These are phyloP conservation scores for Drosophila meridiana DNA, from an alignment of 2,888 invertebrate genomes.

Conservation along the genomic window DNA sequence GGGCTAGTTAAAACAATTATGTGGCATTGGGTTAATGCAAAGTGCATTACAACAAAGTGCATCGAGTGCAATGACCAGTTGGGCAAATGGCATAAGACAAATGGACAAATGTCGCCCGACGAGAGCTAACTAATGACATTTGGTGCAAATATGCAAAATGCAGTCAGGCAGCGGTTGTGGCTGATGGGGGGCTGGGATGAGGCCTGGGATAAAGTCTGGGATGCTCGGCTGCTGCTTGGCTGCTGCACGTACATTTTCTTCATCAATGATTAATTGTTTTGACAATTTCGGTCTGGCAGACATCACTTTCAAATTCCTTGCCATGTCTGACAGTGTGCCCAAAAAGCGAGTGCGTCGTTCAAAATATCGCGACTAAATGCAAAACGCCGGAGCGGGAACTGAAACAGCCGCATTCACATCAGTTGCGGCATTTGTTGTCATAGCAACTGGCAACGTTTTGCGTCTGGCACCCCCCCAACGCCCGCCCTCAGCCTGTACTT, in stretches of 20 bases:
- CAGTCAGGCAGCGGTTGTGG: conserved; percentile 38
- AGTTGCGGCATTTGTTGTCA: conserved; percentile 44
- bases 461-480: background rate
- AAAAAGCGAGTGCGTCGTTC: conserved; percentile 39
- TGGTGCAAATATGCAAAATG: conserved; percentile 49
- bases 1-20: conserved; percentile 39
- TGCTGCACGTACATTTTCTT: conserved; percentile 72
- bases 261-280: conserved; percentile 81
- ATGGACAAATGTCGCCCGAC: conserved; percentile 40
- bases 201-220: conserved; percentile 12
- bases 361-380: conserved; percentile 47
- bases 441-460: conserved; percentile 16
- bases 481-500: conserved; percentile 10
- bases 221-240: conserved; percentile 11
- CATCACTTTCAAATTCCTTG: conserved; percentile 60
- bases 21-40: conserved; percentile 35
- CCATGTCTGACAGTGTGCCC: conserved; percentile 35
- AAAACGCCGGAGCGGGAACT: conserved; percentile 26
- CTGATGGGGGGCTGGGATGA: conserved; percentile 4
- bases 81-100: conserved; percentile 26
- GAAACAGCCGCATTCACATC: conserved; percentile 29
- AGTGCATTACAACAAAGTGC: conserved; percentile 18
- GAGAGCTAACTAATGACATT: conserved; percentile 60
- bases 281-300: conserved; percentile 68
- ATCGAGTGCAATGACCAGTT: conserved; percentile 25